These are phyloP conservation scores for Bombus confusus DNA, from an alignment of 1,140 invertebrate species.

Conservation along the genomic window DNA sequence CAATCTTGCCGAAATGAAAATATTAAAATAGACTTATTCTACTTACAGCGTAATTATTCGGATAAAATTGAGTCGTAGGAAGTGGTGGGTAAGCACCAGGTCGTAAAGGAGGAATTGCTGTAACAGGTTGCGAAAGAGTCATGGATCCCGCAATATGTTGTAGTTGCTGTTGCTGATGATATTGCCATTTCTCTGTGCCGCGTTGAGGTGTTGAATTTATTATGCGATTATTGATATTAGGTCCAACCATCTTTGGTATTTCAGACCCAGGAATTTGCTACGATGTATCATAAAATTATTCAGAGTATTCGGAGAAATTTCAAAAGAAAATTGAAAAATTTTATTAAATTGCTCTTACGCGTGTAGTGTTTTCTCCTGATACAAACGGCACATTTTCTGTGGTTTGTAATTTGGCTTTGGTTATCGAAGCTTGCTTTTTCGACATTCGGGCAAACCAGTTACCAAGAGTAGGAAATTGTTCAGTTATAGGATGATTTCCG, in stretches of 20 bases:
- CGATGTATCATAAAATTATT: background rate
- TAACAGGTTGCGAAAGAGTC: slow-evolving; percentile 35
- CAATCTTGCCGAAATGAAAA: background rate
- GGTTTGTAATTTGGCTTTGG: slow-evolving; percentile 51
- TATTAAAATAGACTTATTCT: background rate
- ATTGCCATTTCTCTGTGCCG: slow-evolving; percentile 61
- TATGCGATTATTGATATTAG: slow-evolving; percentile 54
- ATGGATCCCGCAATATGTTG: slow-evolving; percentile 46
- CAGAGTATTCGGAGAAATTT: background rate
- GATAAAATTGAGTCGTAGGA: slow-evolving; percentile 64
- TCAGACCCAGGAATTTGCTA: slow-evolving; percentile 48
- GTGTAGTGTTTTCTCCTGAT: slow-evolving; percentile 3
- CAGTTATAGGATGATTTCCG: slow-evolving; percentile 53
- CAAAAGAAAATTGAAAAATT: background rate
- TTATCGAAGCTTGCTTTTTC: slow-evolving; percentile 47
- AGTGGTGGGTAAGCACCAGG: slow-evolving; percentile 58
- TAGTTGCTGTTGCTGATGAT: slow-evolving; percentile 46
- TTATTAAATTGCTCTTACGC: slow-evolving; percentile 35
- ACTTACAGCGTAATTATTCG: slow-evolving; percentile 72
- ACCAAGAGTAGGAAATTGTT: slow-evolving; percentile 77
- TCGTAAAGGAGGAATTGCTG: slow-evolving; percentile 39
- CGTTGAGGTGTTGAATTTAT: slow-evolving; percentile 61
- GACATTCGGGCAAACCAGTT: slow-evolving; percentile 73
- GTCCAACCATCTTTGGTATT: slow-evolving; percentile 39
- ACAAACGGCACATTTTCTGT: background rate